These are phyloP conservation scores for Macquaria ambigua DNA, from an alignment of 2,113 vertebrate species.

Conservation along the genomic window DNA sequence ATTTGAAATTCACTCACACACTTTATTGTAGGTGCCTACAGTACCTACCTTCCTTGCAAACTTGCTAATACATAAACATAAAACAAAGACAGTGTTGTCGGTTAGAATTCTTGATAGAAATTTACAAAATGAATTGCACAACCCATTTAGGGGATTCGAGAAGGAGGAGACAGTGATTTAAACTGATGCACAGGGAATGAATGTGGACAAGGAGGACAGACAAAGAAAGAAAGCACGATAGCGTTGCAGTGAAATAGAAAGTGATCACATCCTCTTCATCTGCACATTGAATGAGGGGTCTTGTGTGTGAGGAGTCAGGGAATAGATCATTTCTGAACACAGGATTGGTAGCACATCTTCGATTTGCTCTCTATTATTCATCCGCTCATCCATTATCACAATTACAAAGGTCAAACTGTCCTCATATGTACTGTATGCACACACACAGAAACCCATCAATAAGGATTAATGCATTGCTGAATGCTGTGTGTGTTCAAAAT, in stretches of 20 bases:
- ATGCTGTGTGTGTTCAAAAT: conserved; percentile 21
- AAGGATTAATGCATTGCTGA: conserved; percentile 27
- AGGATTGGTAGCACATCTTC: conserved; percentile 38
- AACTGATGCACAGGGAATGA: background rate
- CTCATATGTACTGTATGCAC: conserved; percentile 19
- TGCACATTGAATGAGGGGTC: background rate
- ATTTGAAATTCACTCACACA: too few species aligned
- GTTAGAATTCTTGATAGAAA: background rate
- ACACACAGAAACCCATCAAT: conserved; percentile 44
- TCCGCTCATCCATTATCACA: conserved; percentile 47
- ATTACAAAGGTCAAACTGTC: conserved; percentile 71
- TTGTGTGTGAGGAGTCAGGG: background rate
- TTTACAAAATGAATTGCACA: conserved; percentile 3
- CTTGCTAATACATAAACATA: background rate
- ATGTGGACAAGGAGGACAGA: background rate
- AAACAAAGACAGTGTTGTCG: background rate
- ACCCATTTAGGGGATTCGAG: background rate
- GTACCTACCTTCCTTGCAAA: background rate
- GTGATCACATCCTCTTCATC: conserved; percentile 8
- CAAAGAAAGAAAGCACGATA: background rate
- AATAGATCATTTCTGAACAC: conserved; percentile 41
- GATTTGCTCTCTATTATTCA: conserved; percentile 63
- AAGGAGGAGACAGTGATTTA: conserved; percentile 4
- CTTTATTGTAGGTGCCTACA: background rate
- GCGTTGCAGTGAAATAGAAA: background rate